A percentile compares a stretch with the other conserved stretches of the same genome.
Conservation (phyloP, 2,888 invertebrate species). For the Meiosimyza decipiens region DNA sequence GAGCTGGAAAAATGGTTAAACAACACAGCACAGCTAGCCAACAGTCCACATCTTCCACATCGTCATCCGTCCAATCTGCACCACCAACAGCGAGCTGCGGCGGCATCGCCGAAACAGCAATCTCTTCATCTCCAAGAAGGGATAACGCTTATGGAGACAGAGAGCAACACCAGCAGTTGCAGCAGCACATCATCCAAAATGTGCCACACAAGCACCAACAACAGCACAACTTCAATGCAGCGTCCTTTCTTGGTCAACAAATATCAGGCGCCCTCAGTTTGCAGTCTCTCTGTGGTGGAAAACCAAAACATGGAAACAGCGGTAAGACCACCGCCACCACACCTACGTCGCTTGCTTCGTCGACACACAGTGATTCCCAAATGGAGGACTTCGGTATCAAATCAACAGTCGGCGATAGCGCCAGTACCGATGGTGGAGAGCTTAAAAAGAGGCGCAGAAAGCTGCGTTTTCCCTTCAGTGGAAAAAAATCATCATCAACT, state of each 20-base stretch:
- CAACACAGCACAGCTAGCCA: constrained; percentile 56
- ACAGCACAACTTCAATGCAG: no score
- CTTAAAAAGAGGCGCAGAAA: constrained; percentile 50
- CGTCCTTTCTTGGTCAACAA: neutral
- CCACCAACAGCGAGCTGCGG: constrained; percentile 44
- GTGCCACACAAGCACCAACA: neutral
- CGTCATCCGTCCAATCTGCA: constrained; percentile 55
- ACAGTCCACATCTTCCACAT: constrained; percentile 55
- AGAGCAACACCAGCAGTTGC: constrained; percentile 43
- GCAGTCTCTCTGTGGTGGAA: constrained; percentile 12
- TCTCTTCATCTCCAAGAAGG: constrained; percentile 7
- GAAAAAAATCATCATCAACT: constrained; percentile 32
- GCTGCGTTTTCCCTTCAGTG: constrained; percentile 50
- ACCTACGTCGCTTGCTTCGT: constrained; percentile 47
- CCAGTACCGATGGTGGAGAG: constrained; percentile 37
- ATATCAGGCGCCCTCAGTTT: constrained; percentile 24
- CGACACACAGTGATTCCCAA: constrained; percentile 49
- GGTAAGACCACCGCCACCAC: constrained; percentile 42
- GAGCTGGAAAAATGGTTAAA: constrained; percentile 47
- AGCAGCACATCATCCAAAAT: constrained; percentile 25
- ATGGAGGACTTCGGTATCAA: constrained; percentile 35
- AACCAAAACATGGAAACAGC: neutral
- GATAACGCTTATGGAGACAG: constrained; percentile 31
- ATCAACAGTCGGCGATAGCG: constrained; percentile 28
- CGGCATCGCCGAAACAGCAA: constrained; percentile 39